These are phyloP conservation scores for Arizona elegans DNA, from an alignment of 2,113 vertebrate genomes.

Conservation along the genomic window DNA sequence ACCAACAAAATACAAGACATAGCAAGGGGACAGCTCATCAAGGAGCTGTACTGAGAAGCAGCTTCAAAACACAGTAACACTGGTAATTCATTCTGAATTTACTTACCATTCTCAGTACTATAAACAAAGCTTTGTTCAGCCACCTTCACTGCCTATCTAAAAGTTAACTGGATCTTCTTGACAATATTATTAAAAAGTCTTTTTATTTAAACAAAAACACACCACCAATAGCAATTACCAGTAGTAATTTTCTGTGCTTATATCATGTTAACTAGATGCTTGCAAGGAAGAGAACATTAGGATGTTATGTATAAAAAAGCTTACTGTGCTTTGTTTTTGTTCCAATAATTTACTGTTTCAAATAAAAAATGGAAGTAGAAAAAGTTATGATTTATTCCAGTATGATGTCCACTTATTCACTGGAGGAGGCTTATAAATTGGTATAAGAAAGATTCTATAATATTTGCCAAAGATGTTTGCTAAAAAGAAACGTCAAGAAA, in stretches of 20 bases:
- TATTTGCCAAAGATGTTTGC: background rate
- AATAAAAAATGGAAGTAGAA: background rate
- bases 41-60: slow-evolving; percentile 35
- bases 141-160: slow-evolving; percentile 37
- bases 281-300: slow-evolving; percentile 23
- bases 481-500: background rate
- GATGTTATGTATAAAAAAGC: slow-evolving; percentile 8
- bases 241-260: background rate
- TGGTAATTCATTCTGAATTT: slow-evolving; percentile 6
- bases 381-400: background rate
- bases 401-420: background rate
- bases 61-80: slow-evolving; percentile 4
- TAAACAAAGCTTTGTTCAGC: background rate
- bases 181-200: slow-evolving; percentile 23
- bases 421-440: background rate
- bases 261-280: slow-evolving; percentile 28
- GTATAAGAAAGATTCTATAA: background rate
- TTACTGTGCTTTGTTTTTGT: background rate
- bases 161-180: slow-evolving; percentile 7
- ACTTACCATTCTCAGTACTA: background rate
- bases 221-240: background rate
- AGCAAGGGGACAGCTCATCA: slow-evolving; percentile 18
- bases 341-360: background rate
- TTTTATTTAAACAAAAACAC: slow-evolving; percentile 13
- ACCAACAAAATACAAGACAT: background rate